Percentiles rank a stretch among this genome's conserved stretches.
Evolutionary conservation across 2,113 vertebrate species (phyloP).

Genomic region (Ageneiosus marmoratus): DNA sequence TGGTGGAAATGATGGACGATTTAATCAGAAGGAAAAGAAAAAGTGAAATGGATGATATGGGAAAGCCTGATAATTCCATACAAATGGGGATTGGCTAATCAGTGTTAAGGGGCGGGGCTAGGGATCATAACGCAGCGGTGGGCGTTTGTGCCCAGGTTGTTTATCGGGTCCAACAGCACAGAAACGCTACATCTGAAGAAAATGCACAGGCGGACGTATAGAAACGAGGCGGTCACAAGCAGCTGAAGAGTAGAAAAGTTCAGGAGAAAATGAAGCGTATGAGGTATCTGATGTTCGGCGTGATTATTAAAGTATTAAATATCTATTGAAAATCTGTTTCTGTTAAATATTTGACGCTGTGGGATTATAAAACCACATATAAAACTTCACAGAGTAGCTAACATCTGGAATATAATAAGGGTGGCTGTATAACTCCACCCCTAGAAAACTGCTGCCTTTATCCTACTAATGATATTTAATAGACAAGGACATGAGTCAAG

Average conservation of each 20-base stretch:
- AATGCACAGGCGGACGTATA: too few species aligned
- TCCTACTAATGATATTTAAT: too few species aligned
- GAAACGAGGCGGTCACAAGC: background rate
- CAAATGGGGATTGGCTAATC: slow-evolving; percentile 24
- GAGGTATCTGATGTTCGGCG: background rate
- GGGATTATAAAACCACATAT: background rate
- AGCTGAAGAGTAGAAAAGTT: background rate
- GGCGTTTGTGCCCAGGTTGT: background rate
- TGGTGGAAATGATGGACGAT: slow-evolving; percentile 68
- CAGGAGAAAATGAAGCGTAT: background rate
- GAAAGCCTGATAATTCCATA: slow-evolving; percentile 61
- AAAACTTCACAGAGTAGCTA: background rate
- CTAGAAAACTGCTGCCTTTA: too few species aligned
- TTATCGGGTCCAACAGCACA: background rate
- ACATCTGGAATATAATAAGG: background rate
- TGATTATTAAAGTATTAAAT: background rate
- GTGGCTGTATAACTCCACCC: background rate
- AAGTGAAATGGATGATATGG: slow-evolving; percentile 82
- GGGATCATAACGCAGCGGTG: slow-evolving; percentile 3
- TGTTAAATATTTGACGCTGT: background rate
- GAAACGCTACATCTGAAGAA: background rate
- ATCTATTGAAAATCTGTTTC: background rate
- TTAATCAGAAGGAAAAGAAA: slow-evolving; percentile 64
- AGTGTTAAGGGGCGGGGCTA: background rate
- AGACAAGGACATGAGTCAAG: too few species aligned